These are phyloP conservation scores for Onychomys arenicola DNA, from an alignment of 2,797 vertebrate genomes.

Conservation along the genomic window DNA sequence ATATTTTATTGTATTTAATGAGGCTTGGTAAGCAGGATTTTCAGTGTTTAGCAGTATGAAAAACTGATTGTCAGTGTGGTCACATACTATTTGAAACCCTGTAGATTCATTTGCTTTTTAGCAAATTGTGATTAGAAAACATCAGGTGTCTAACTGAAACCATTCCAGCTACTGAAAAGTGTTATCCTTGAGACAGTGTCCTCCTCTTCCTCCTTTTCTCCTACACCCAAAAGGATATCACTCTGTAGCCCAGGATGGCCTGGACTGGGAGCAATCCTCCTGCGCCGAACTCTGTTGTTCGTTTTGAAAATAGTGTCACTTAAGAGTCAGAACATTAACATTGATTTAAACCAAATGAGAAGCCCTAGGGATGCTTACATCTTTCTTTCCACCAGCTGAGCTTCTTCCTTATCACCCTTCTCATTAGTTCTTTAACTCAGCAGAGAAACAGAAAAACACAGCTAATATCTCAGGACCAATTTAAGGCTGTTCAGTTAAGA, in stretches of 20 bases:
- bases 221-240: background rate
- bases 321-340: constrained; percentile 9
- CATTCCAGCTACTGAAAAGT: background rate
- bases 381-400: background rate
- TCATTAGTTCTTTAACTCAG: background rate
- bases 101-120: constrained; percentile 12
- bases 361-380: background rate
- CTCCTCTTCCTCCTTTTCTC: background rate
- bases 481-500: constrained; percentile 28
- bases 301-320: constrained; percentile 54
- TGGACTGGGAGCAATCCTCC: background rate
- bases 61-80: background rate
- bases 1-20: background rate
- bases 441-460: background rate
- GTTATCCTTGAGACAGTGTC: background rate
- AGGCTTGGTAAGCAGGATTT: background rate
- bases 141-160: constrained; percentile 3
- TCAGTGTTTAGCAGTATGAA: background rate
- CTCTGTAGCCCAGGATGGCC: background rate
- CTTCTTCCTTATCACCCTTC: background rate
- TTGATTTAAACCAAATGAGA: background rate
- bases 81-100: background rate
- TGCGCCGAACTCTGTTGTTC: background rate
- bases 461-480: background rate
- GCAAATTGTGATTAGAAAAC: background rate